These are phyloP conservation scores for Nothobranchius kuhntae DNA, from an alignment of 2,113 vertebrate species.

Conservation along the genomic window DNA sequence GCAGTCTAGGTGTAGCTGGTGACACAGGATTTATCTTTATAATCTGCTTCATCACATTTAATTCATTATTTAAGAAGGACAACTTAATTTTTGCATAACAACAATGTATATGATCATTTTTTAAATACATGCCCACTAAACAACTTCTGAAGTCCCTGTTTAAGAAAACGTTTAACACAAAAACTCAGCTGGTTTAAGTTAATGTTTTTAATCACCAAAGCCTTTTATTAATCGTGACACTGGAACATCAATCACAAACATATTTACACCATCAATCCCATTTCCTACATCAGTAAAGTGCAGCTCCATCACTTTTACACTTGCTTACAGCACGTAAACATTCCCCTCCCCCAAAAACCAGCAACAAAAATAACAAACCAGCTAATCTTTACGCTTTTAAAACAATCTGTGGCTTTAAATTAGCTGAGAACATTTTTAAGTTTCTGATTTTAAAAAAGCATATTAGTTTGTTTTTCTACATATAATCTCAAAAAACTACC, in stretches of 20 bases:
- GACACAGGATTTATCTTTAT: too few relatives aligned
- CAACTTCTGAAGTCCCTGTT: too few relatives aligned
- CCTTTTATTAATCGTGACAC: conserved; percentile 35
- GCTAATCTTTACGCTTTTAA: conserved; percentile 9
- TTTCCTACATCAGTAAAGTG: conserved; percentile 29
- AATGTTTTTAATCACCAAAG: conserved; percentile 59
- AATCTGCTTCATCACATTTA: too few relatives aligned
- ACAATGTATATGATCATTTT: too few relatives aligned
- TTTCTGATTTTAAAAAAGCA: too few relatives aligned
- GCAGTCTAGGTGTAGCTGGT: too few relatives aligned
- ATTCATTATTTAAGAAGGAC: too few relatives aligned
- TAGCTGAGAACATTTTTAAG: neutral
- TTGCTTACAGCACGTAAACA: conserved; percentile 16
- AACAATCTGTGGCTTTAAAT: neutral
- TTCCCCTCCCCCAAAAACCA: neutral
- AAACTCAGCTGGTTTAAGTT: conserved; percentile 38
- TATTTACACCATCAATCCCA: conserved; percentile 59
- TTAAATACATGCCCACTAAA: too few relatives aligned
- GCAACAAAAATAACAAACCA: neutral
- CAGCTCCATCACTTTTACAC: conserved; percentile 43
- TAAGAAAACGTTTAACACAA: too few relatives aligned
- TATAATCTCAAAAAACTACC: too few relatives aligned
- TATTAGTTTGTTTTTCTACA: too few relatives aligned
- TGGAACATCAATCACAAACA: conserved; percentile 46
- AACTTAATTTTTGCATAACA: too few relatives aligned